Evolutionary conservation across 2,113 vertebrate genomes (phyloP).

Genomic region (Heloderma charlesbogerti): DNA sequence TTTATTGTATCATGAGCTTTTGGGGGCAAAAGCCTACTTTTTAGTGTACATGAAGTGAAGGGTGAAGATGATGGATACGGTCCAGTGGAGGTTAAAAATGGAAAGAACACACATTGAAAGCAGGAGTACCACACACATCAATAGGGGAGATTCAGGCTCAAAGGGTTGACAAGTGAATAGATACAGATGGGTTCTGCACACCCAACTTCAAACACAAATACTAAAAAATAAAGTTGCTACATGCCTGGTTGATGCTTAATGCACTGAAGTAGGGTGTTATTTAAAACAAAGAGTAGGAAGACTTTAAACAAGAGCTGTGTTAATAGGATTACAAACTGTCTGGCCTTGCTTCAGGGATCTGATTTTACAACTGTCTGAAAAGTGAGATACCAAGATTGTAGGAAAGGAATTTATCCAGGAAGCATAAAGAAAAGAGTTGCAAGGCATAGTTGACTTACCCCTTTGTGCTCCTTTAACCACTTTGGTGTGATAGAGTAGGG

Average conservation of each 20-base stretch:
- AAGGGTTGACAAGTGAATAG: not conserved
- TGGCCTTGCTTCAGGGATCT: not conserved
- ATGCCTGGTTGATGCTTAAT: not conserved
- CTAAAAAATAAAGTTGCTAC: not conserved
- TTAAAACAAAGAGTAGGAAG: not conserved
- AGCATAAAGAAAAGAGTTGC: not conserved
- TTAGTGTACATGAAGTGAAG: too few species aligned
- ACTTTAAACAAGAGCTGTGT: not conserved
- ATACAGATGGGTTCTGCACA: not conserved
- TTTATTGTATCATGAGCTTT: not conserved
- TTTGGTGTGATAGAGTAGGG: not conserved
- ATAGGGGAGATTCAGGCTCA: not conserved
- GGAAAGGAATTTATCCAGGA: not conserved
- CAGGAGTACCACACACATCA: not conserved
- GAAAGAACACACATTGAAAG: not conserved
- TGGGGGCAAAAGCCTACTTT: not conserved
- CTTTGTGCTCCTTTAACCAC: not conserved
- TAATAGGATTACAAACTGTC: not conserved
- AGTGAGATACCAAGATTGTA: not conserved
- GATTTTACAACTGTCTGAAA: not conserved
- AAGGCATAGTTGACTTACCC: not conserved
- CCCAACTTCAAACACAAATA: too few species aligned
- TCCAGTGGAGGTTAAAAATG: not conserved
- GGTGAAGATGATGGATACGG: not conserved
- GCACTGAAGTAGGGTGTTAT: not conserved